Evolutionary conservation across 2,797 vertebrate species (phyloP), one percentile per base, ranked within the genome.

Genomic region (Pipistrellus pipistrellus): DNA sequence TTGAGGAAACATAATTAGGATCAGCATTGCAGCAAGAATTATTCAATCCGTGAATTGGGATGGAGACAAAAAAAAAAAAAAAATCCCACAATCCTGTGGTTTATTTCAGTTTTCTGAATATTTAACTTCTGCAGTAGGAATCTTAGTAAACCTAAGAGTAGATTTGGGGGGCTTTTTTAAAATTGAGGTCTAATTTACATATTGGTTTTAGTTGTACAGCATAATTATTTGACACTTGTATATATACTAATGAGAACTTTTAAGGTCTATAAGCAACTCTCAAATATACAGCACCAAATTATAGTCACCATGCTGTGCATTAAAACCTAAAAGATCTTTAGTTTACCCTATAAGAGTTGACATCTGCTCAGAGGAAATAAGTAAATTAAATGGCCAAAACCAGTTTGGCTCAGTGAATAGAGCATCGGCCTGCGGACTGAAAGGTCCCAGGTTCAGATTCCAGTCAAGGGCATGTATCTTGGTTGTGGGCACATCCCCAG

Each of bases 91-190:
- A 30, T 32, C 15, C 51, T 23, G 6, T 66, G 27, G 32, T 81
- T 84, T 91, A 78, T 73, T 85, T 78, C 46, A 89, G 21, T 51
- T 66, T n/a, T 55, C 20, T 68, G 80, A 94, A 64, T 77, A 62
- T 73, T 71, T 84, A 51, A 83, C 27, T 90, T n/a, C 4, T 69
- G 23, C 41, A 55, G 10, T 46, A 68, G 32, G 66, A 86, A 48
- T 78, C 53, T 80, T 95, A n/a, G 15, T 91, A 46, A 91, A 66
- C 32, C 1, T 13, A n/a, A 18, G 30, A 32, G 27, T 48, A 76
- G 73, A 48, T 53, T 76, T n/a, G 30, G 44, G 18, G 44, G 41
- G 13, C 25, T 46, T 73, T 72, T 66, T 73, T 73, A 3, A 48
- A 75, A 59, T 62, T 51, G 53, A n/a, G 44, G 35, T 15, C 59